phyloP scores from a whole-genome alignment of 1,140 invertebrate species.

The Bombus terrestris region DNA sequence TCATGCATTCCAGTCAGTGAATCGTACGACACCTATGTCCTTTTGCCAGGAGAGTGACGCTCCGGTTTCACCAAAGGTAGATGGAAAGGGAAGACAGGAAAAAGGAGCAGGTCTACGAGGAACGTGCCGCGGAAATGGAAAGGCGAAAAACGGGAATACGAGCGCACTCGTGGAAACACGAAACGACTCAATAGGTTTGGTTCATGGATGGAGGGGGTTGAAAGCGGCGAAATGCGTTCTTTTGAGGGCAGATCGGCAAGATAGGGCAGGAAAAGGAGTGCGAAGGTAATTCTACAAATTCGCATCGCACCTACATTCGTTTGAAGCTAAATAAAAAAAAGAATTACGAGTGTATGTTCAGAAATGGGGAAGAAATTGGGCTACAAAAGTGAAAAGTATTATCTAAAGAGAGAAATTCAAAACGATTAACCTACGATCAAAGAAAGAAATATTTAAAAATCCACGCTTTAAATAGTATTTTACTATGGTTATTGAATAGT shows the following conservation, averaged over 20 bases:
- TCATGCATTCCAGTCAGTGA: constrained; percentile 32
- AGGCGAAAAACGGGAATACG: constrained; percentile 55
- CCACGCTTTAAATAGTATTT: background rate
- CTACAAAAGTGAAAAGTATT: background rate
- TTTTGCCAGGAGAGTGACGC: background rate
- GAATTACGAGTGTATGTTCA: background rate
- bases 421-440: background rate
- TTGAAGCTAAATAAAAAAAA: background rate
- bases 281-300: constrained; percentile 41
- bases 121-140: constrained; percentile 52
- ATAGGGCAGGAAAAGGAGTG: constrained; percentile 19
- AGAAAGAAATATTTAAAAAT: background rate
- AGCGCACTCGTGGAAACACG: constrained; percentile 54
- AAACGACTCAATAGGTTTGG: constrained; percentile 55
- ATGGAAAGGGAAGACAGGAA: background rate
- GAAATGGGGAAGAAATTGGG: background rate
- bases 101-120: constrained; percentile 13
- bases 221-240: constrained; percentile 57
- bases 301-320: constrained; percentile 4
- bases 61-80: background rate
- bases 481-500: background rate
- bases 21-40: constrained; percentile 34
- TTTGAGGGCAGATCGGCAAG: constrained; percentile 54
- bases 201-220: constrained; percentile 14
- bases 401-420: background rate